phyloP scores from a whole-genome alignment of 2,113 vertebrate species.

The Meriones unguiculatus region DNA sequence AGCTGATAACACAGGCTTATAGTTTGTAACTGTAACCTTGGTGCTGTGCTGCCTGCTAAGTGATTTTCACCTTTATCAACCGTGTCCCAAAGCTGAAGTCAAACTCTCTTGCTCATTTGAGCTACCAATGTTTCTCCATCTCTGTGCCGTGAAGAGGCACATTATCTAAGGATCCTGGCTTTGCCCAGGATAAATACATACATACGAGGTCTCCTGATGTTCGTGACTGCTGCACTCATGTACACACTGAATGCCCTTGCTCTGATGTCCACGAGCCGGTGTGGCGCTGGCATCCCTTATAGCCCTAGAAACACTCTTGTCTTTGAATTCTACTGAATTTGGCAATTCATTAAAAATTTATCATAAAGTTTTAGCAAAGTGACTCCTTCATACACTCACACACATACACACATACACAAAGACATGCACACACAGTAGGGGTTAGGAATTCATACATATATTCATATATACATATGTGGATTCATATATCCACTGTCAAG shows the following conservation, averaged over 20 bases:
- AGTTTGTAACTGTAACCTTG: neutral
- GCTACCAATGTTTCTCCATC: neutral
- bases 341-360: neutral
- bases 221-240: neutral
- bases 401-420: no score
- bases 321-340: slow-evolving; percentile 33
- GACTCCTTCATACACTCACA: neutral
- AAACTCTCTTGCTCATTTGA: neutral
- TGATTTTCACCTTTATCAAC: neutral
- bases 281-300: neutral
- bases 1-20: neutral
- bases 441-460: neutral
- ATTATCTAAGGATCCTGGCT: neutral
- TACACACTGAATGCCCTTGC: neutral
- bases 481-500: neutral
- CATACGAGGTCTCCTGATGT: neutral
- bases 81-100: neutral
- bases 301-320: neutral
- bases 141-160: neutral
- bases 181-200: neutral
- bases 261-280: neutral
- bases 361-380: neutral
- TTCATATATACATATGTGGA: neutral
- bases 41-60: neutral
- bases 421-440: neutral